These are phyloP conservation scores for Oscarella lobularis DNA, from an alignment of 37 sponge, comb jelly and placozoan species.

Conservation along the genomic window DNA sequence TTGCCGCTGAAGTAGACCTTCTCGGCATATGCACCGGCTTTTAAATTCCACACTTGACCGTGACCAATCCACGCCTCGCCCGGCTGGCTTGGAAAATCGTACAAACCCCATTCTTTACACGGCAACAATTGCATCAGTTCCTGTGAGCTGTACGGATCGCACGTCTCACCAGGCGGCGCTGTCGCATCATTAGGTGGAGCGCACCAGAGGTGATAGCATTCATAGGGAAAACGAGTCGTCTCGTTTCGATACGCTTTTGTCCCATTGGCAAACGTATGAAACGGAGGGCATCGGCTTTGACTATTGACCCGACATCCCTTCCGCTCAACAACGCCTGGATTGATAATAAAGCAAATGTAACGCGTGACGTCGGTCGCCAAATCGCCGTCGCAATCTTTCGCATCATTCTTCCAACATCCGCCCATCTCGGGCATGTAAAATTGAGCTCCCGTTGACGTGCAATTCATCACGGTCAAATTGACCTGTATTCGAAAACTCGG, in stretches of 20 bases:
- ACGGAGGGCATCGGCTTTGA: conserved; percentile 1
- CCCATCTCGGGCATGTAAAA: neutral
- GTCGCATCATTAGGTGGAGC: neutral
- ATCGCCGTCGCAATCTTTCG: neutral
- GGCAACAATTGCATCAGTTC: neutral
- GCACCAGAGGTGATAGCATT: neutral
- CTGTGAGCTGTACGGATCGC: conserved; percentile 2
- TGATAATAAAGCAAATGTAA: neutral
- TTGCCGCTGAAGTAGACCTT: neutral
- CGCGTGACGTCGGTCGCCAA: neutral
- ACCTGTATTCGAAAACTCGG: neutral
- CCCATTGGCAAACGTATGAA: neutral
- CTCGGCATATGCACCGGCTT: neutral
- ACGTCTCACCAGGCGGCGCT: neutral
- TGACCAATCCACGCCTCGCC: neutral
- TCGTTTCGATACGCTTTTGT: neutral
- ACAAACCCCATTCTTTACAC: neutral
- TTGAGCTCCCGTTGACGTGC: neutral
- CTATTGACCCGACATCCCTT: neutral
- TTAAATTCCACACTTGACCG: neutral
- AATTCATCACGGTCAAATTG: neutral
- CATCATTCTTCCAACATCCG: neutral
- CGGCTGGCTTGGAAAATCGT: neutral
- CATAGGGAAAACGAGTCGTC: neutral
- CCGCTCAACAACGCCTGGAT: neutral